A percentile compares a stretch with the other conserved stretches of the same genome.
Conservation (phyloP, 1,140 invertebrate species). For the Polypedilum vanderplanki region DNA sequence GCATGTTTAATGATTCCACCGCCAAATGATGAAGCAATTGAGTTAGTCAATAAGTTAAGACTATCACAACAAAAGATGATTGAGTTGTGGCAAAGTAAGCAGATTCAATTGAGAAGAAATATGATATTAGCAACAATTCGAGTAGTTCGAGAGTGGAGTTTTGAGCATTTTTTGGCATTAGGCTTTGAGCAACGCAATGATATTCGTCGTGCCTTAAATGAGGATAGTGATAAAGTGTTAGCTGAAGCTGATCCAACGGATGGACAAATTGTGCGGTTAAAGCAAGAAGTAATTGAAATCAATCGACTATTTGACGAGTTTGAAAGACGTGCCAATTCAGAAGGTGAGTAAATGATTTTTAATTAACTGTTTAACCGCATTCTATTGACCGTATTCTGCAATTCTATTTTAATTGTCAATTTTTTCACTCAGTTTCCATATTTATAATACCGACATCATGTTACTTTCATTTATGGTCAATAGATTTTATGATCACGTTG, state of each 20-base stretch:
- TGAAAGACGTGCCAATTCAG: conserved; percentile 66
- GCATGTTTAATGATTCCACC: conserved; percentile 85
- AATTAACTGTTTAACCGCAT: conserved; percentile 7
- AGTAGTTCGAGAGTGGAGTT: conserved; percentile 86
- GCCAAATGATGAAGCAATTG: conserved; percentile 80
- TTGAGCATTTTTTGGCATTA: conserved; percentile 78
- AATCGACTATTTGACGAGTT: conserved; percentile 88
- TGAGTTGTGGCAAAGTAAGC: conserved; percentile 88
- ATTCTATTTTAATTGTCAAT: conserved; percentile 15
- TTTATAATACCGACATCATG: not conserved
- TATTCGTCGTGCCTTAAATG: conserved; percentile 86
- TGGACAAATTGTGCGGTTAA: conserved; percentile 71
- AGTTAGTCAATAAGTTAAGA: conserved; percentile 67
- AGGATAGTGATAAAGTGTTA: conserved; percentile 86
- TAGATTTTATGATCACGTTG: too few species aligned
- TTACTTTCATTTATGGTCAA: conserved; percentile 9
- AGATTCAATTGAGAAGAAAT: conserved; percentile 80
- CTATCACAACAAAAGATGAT: conserved; percentile 75
- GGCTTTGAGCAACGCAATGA: conserved; percentile 85
- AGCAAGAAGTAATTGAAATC: conserved; percentile 84
- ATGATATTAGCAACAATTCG: conserved; percentile 96
- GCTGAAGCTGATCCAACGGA: conserved; percentile 85
- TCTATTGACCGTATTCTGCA: conserved; percentile 31
- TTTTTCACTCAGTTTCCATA: not conserved
- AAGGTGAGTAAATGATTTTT: conserved; percentile 46